Conservation (phyloP, 1,140 invertebrate genomes). For the Drosophila azteca region DNA sequence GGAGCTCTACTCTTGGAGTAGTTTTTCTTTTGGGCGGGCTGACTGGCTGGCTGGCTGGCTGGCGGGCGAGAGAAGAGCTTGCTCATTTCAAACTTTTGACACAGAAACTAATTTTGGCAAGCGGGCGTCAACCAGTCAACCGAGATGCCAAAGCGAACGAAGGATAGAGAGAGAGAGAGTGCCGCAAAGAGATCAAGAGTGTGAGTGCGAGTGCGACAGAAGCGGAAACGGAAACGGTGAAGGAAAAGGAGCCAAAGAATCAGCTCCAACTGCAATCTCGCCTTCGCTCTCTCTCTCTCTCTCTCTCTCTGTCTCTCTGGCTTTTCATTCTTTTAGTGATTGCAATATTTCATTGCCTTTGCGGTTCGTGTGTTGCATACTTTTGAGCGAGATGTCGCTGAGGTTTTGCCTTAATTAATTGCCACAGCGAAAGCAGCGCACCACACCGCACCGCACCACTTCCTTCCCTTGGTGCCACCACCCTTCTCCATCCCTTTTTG, state of each 20-base stretch:
- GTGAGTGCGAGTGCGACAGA: slow-evolving; percentile 9
- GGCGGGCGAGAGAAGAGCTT: slow-evolving; percentile 50
- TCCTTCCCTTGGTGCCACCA: slow-evolving; percentile 8
- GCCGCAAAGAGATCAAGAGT: neutral
- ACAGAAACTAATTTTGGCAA: slow-evolving; percentile 82
- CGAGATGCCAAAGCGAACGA: slow-evolving; percentile 31
- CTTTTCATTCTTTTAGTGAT: slow-evolving; percentile 81
- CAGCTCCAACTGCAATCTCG: slow-evolving; percentile 11
- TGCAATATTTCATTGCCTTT: slow-evolving; percentile 82
- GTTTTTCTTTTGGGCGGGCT: slow-evolving; percentile 48
- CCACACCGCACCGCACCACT: neutral
- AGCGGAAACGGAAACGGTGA: slow-evolving; percentile 3
- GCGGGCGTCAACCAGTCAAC: slow-evolving; percentile 65
- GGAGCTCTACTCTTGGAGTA: slow-evolving; percentile 9
- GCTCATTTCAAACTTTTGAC: slow-evolving; percentile 82
- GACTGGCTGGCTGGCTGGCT: neutral
- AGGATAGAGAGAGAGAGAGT: too few relatives aligned
- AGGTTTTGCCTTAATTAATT: slow-evolving; percentile 81
- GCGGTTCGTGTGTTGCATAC: slow-evolving; percentile 82
- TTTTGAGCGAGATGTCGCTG: slow-evolving; percentile 62
- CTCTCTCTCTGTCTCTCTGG: slow-evolving; percentile 51
- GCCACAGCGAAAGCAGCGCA: slow-evolving; percentile 27
- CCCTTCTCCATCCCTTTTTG: slow-evolving; percentile 20
- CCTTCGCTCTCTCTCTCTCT: neutral
- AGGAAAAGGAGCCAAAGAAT: slow-evolving; percentile 13